phyloP scores from a whole-genome alignment of 2,113 vertebrate species.

The Erythrocercus mccallii region DNA sequence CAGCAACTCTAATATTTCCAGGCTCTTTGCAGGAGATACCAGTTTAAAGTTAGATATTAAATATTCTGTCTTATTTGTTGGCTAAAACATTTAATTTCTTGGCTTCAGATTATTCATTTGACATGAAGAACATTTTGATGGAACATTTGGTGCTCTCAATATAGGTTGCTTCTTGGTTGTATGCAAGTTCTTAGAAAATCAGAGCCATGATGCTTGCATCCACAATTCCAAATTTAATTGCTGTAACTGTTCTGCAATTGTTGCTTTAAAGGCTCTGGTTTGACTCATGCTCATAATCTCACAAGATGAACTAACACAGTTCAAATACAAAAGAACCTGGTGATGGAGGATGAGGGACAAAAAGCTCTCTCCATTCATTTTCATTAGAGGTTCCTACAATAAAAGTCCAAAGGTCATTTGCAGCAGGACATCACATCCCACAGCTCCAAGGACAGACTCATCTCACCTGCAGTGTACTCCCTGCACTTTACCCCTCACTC shows the following conservation, averaged over 20 bases:
- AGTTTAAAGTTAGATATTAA: neutral
- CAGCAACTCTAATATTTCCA: neutral
- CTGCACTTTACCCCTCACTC: fast-evolving
- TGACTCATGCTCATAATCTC: neutral
- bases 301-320: neutral
- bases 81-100: neutral
- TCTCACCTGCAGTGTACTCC: neutral
- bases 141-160: neutral
- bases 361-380: neutral
- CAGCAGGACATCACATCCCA: neutral
- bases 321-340: neutral
- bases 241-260: neutral
- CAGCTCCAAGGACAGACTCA: neutral
- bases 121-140: neutral
- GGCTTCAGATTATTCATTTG: neutral
- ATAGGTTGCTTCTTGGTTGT: neutral
- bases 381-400: neutral
- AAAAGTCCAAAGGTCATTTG: neutral
- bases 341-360: neutral
- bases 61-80: neutral
- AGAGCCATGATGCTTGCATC: neutral
- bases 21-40: neutral
- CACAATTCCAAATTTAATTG: neutral
- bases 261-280: neutral
- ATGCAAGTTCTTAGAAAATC: neutral